Conservation (phyloP, 2,113 vertebrate species). For the Channa argus region DNA sequence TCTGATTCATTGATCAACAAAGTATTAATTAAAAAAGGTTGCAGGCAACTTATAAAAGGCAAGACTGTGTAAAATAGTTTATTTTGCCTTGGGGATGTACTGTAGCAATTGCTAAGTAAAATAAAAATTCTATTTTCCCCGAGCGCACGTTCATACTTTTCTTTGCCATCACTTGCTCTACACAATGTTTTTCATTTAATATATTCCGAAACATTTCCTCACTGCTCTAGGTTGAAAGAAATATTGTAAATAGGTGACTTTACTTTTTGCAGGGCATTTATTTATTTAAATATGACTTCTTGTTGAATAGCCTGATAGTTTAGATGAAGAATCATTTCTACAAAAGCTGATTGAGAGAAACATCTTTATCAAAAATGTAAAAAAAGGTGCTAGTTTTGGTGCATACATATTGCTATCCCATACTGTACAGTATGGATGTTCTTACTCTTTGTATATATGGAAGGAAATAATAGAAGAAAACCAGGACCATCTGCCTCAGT, state of each 20-base stretch:
- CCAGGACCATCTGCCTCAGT: not conserved
- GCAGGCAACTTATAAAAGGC: conserved; percentile 10
- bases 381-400: not conserved
- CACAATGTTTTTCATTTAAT: too few relatives aligned
- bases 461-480: conserved; percentile 1
- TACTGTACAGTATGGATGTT: conserved; percentile 8
- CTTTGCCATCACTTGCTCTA: not conserved
- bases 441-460: not conserved
- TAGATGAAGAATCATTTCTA: not conserved
- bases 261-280: not conserved
- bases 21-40: conserved; percentile 23
- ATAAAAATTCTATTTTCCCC: not conserved
- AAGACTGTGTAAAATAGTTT: conserved; percentile 9
- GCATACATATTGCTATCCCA: conserved; percentile 8
- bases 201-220: too few relatives aligned
- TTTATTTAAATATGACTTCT: not conserved
- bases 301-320: conserved; percentile 1
- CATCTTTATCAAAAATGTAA: too few relatives aligned
- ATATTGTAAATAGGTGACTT: too few relatives aligned
- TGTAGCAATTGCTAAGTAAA: conserved; percentile 2
- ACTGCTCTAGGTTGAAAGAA: too few relatives aligned
- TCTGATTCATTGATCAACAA: not conserved
- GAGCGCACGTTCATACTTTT: not conserved
- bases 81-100: conserved; percentile 3
- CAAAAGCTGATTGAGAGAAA: not conserved